Conservation (phyloP, 2,113 vertebrate genomes). For the Dicerorhinus sumatrensis region DNA sequence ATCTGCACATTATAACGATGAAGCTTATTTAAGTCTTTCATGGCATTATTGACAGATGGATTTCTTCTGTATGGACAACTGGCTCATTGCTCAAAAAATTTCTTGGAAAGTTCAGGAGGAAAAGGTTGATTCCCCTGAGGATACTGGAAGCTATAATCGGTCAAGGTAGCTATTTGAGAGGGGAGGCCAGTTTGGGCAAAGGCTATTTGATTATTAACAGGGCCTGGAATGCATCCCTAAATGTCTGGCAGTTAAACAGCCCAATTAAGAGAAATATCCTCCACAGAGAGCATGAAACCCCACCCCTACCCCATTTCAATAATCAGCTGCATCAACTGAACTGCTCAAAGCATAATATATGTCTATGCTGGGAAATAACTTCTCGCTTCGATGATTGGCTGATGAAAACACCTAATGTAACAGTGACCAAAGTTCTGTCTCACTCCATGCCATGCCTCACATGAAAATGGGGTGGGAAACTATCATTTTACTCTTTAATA, state of each 20-base stretch:
- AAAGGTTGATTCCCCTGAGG: conserved; percentile 28
- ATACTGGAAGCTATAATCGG: not conserved
- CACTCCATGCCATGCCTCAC: not conserved
- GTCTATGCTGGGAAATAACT: not conserved
- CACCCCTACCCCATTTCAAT: not conserved
- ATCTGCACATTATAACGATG: conserved; percentile 62
- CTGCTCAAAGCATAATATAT: not conserved
- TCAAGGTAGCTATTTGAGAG: not conserved
- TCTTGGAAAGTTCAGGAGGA: conserved; percentile 35
- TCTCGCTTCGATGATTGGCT: not conserved
- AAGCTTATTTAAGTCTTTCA: conserved; percentile 49
- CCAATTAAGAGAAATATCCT: conserved; percentile 17
- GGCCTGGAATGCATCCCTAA: not conserved
- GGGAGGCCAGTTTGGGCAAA: conserved; percentile 15
- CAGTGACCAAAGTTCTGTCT: not conserved
- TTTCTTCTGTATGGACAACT: conserved; percentile 62
- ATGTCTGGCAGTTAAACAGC: not conserved
- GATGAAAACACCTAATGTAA: not conserved
- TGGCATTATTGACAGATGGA: conserved; percentile 61
- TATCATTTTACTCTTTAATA: not conserved
- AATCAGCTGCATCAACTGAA: not conserved
- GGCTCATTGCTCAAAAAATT: conserved; percentile 60
- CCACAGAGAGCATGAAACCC: not conserved
- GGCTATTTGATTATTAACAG: conserved; percentile 26
- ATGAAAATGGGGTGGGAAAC: not conserved